Conservation (phyloP, 2,113 vertebrate species). For the Sceloporus tristichus region DNA sequence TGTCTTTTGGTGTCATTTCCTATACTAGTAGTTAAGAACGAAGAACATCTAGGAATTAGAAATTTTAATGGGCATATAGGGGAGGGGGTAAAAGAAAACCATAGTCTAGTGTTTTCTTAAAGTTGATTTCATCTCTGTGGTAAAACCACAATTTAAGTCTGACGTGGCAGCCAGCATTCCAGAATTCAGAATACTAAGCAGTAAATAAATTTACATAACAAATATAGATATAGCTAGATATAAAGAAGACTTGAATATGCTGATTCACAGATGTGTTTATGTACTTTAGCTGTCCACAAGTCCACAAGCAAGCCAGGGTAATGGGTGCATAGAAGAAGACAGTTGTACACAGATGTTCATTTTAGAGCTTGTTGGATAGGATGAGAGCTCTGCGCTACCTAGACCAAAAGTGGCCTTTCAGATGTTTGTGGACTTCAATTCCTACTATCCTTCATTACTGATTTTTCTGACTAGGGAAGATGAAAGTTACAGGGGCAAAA, state of each 20-base stretch:
- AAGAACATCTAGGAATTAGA: constrained; percentile 18
- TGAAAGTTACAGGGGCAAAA: not conserved
- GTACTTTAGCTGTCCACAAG: no score
- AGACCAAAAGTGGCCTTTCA: not conserved
- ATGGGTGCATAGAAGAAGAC: not conserved
- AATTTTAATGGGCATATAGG: constrained; percentile 25
- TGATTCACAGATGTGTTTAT: not conserved
- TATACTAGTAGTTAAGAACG: constrained; percentile 6
- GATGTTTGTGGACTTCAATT: not conserved
- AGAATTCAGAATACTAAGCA: not conserved
- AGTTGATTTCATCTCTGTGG: not conserved
- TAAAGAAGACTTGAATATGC: not conserved
- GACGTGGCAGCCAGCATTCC: not conserved
- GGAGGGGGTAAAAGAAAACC: not conserved
- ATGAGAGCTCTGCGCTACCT: not conserved
- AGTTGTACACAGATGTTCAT: not conserved
- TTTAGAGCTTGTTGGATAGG: not conserved
- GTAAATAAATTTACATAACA: not conserved
- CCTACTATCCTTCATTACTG: not conserved
- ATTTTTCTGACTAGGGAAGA: not conserved
- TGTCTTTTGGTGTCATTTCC: constrained; percentile 54
- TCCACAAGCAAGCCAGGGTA: not conserved
- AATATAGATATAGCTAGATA: not conserved
- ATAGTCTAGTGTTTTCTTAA: not conserved
- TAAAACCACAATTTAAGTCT: not conserved